A percentile compares a stretch with the other conserved stretches of the same genome.
These are phyloP conservation scores for Clarias platycephalus DNA, from an alignment of 2,797 vertebrate genomes.

Conservation along the genomic window DNA sequence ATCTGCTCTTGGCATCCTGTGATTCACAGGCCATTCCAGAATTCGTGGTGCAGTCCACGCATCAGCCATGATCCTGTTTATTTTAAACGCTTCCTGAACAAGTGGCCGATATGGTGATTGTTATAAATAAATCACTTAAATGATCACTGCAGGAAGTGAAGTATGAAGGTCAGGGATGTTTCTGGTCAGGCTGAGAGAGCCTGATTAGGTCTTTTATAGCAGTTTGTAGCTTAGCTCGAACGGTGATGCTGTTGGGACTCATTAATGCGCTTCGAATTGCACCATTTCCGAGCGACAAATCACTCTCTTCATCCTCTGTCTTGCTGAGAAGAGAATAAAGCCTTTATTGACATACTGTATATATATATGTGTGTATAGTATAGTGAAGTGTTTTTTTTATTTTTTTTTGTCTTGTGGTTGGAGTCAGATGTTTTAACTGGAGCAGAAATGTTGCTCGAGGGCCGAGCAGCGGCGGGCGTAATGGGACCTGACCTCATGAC, in stretches of 20 bases:
- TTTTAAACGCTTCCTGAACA: conserved; percentile 20
- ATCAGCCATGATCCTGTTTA: conserved; percentile 20
- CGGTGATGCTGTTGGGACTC: background rate
- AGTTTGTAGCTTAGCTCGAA: background rate
- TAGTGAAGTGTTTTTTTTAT: background rate
- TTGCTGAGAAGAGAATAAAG: background rate
- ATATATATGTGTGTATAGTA: background rate
- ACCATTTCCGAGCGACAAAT: background rate
- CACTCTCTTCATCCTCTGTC: background rate
- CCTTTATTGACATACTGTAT: background rate
- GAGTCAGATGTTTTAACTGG: background rate
- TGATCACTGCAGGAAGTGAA: background rate
- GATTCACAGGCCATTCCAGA: conserved; percentile 14
- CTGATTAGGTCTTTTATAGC: background rate
- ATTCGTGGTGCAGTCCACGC: conserved; percentile 19
- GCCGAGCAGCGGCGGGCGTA: background rate
- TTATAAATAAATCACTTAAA: conserved; percentile 29
- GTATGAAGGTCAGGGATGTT: background rate
- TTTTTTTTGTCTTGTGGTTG: background rate
- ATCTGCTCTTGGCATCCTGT: conserved; percentile 1
- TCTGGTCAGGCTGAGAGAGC: background rate
- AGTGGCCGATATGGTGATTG: conserved; percentile 14
- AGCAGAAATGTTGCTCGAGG: background rate
- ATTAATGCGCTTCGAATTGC: background rate
- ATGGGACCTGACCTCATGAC: background rate